phyloP scores from a whole-genome alignment of 2,888 invertebrate genomes.

The Drymonia ruficornis region DNA sequence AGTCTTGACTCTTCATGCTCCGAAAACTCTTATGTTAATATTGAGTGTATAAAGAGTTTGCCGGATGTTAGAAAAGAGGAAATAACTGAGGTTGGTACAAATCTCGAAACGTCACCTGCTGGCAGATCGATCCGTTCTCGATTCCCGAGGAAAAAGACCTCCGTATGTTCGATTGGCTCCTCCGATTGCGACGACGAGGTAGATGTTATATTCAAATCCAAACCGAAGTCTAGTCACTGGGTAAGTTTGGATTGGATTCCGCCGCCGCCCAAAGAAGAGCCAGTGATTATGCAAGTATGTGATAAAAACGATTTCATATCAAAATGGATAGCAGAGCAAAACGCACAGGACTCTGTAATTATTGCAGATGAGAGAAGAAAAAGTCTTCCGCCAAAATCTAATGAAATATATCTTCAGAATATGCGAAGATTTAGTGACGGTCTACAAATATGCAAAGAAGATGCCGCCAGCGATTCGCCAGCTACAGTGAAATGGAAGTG shows the following conservation, averaged over 20 bases:
- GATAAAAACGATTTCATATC: slow-evolving; percentile 84
- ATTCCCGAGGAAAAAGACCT: slow-evolving; percentile 79
- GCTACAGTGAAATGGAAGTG: slow-evolving; percentile 82
- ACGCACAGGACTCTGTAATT: slow-evolving; percentile 71
- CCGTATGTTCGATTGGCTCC: slow-evolving; percentile 82
- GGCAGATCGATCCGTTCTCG: slow-evolving; percentile 72
- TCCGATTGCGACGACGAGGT: slow-evolving; percentile 82
- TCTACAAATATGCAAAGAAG: slow-evolving; percentile 81
- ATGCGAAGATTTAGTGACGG: slow-evolving; percentile 81
- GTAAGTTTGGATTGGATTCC: slow-evolving; percentile 84
- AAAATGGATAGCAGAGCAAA: slow-evolving; percentile 83
- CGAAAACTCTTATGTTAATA: slow-evolving; percentile 84
- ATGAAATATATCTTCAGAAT: slow-evolving; percentile 78
- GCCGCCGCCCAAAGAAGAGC: slow-evolving; percentile 79
- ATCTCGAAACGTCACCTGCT: slow-evolving; percentile 64
- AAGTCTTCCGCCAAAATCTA: slow-evolving; percentile 81
- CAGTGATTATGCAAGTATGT: slow-evolving; percentile 80
- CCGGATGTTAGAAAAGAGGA: slow-evolving; percentile 81
- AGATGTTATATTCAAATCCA: slow-evolving; percentile 83
- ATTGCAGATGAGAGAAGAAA: slow-evolving; percentile 76
- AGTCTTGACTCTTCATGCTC: slow-evolving; percentile 83
- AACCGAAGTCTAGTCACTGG: slow-evolving; percentile 85
- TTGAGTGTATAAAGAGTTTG: slow-evolving; percentile 81
- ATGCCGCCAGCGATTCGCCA: slow-evolving; percentile 80
- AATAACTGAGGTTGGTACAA: slow-evolving; percentile 54